A percentile compares a stretch with the other conserved stretches of the same genome.
phyloP scores from a whole-genome alignment of 2,888 invertebrate species.

The Notodonta ziczac region DNA sequence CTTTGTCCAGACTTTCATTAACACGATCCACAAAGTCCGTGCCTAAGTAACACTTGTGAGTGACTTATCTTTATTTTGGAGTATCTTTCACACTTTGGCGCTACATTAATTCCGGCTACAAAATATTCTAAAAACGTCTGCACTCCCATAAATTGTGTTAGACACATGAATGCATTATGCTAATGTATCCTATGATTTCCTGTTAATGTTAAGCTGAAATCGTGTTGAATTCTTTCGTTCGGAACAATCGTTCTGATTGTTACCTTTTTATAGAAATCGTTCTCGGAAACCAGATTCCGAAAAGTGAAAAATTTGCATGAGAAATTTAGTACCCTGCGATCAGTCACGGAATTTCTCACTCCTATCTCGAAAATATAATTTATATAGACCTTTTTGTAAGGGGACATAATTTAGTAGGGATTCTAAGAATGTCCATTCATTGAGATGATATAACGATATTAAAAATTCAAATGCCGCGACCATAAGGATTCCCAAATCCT shows the following conservation, averaged over 20 bases:
- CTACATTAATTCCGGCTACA: constrained; percentile 46
- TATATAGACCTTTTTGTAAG: constrained; percentile 65
- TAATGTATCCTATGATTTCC: constrained; percentile 66
- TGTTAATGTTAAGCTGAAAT: constrained; percentile 56
- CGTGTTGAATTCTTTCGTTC: constrained; percentile 60
- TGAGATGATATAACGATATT: constrained; percentile 69
- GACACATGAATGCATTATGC: constrained; percentile 76
- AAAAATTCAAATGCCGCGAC: constrained; percentile 55
- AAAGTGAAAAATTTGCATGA: constrained; percentile 71
- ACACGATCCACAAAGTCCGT: constrained; percentile 36
- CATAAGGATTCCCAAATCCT: constrained; percentile 58
- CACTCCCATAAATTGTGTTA: constrained; percentile 59
- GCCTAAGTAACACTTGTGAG: constrained; percentile 25
- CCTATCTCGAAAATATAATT: constrained; percentile 72
- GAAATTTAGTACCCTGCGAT: constrained; percentile 66
- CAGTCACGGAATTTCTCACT: constrained; percentile 64
- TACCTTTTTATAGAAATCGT: constrained; percentile 50
- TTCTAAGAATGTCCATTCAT: constrained; percentile 64
- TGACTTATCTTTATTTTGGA: constrained; percentile 44
- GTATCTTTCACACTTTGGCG: constrained; percentile 44
- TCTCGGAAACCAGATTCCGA: constrained; percentile 58
- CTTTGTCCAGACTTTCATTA: constrained; percentile 50
- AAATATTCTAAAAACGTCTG: constrained; percentile 50
- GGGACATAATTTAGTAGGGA: constrained; percentile 67
- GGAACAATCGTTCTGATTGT: constrained; percentile 53